These are phyloP conservation scores for Anisognathus igniventris DNA, from an alignment of 2,797 vertebrate species.

Conservation along the genomic window DNA sequence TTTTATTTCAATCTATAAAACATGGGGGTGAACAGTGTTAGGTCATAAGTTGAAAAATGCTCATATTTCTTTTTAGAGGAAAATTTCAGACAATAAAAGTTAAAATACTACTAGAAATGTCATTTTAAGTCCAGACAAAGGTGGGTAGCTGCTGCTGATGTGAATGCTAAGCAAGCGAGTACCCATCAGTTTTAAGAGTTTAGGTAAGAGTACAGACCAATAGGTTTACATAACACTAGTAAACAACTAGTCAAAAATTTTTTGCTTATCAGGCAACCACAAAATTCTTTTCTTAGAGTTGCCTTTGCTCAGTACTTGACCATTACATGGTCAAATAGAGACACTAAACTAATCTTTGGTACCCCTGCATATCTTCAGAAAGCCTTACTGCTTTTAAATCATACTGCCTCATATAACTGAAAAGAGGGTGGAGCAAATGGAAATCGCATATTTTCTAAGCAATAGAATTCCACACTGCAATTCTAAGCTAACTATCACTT, in stretches of 20 bases:
- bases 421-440: neutral
- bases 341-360: neutral
- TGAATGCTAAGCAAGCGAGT: neutral
- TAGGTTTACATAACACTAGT: neutral
- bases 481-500: neutral
- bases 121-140: neutral
- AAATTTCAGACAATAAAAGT: neutral
- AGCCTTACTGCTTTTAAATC: neutral
- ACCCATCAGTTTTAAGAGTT: neutral
- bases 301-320: neutral
- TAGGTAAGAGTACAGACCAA: neutral
- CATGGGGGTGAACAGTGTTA: fast-evolving
- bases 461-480: neutral
- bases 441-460: neutral
- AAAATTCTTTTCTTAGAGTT: neutral
- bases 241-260: neutral
- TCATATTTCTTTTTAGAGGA: neutral
- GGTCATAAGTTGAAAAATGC: neutral
- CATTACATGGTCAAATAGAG: neutral
- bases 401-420: neutral
- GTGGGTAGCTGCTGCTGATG: neutral
- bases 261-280: neutral
- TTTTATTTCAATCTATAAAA: neutral
- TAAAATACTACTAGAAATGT: neutral
- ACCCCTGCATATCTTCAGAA: neutral